Percentiles rank a stretch among this genome's conserved stretches.
Evolutionary conservation across 1,140 invertebrate species (phyloP).

Genomic region (Catajapyx aquilonaris): DNA sequence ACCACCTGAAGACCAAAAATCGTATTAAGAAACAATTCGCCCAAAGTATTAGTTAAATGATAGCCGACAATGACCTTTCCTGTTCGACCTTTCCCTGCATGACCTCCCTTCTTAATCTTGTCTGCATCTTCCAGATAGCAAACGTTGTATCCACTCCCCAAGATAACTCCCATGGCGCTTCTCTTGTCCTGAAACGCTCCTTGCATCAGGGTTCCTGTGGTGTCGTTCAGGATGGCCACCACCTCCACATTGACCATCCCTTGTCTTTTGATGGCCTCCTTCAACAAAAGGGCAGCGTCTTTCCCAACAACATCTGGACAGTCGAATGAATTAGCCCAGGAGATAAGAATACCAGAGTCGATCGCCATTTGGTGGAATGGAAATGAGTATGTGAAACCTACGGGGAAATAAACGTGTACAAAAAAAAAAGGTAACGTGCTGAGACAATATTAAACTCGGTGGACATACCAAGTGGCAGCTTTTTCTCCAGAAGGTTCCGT

Average conservation of each 20-base stretch:
- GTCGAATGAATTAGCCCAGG: constrained; percentile 66
- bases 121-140: constrained; percentile 53
- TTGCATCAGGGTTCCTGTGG: constrained; percentile 41
- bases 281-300: constrained; percentile 44
- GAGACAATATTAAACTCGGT: neutral
- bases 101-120: constrained; percentile 35
- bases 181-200: constrained; percentile 29
- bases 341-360: constrained; percentile 39
- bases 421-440: constrained; percentile 2
- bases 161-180: constrained; percentile 32
- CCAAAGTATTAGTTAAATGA: constrained; percentile 4
- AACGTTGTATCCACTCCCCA: constrained; percentile 55
- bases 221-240: constrained; percentile 55
- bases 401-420: constrained; percentile 3
- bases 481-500: constrained; percentile 25
- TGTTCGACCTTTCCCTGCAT: constrained; percentile 26
- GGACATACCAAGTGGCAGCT: constrained; percentile 36
- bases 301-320: constrained; percentile 45
- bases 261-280: constrained; percentile 37
- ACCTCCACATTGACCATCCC: constrained; percentile 43
- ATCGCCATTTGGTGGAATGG: constrained; percentile 50
- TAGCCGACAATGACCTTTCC: constrained; percentile 21
- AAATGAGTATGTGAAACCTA: constrained; percentile 65
- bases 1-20: constrained; percentile 44
- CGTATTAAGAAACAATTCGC: too few species aligned